Percentiles rank a stretch among this genome's conserved stretches.
phyloP scores from a whole-genome alignment of 2,888 invertebrate genomes.

The Unio delphinus region DNA sequence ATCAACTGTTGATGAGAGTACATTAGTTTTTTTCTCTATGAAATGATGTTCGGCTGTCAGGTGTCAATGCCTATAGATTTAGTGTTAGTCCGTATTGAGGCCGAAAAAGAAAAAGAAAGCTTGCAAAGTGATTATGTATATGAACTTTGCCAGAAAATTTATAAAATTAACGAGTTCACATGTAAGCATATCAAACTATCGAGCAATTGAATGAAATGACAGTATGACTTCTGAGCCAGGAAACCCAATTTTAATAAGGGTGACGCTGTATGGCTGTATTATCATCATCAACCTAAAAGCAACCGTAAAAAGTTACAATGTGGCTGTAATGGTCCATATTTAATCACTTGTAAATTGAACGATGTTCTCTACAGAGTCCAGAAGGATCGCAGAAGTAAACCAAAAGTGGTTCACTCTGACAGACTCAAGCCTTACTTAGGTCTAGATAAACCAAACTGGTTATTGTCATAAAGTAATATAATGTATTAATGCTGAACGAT shows the following conservation, averaged over 20 bases:
- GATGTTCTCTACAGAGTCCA: conserved; percentile 13
- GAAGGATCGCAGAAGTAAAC: background rate
- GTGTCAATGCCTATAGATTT: conserved; percentile 20
- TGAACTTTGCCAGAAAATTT: conserved; percentile 75
- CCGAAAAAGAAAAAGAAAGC: background rate
- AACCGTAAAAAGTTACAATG: conserved; percentile 7
- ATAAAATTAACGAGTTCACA: conserved; percentile 79
- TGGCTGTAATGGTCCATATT: conserved; percentile 25
- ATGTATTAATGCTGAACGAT: too few species aligned
- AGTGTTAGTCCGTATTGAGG: conserved; percentile 10
- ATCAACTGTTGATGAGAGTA: conserved; percentile 18
- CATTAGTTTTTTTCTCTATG: conserved; percentile 12
- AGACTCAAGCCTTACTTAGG: too few species aligned
- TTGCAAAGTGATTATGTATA: conserved; percentile 22
- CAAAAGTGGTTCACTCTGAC: too few species aligned
- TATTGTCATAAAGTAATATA: too few species aligned
- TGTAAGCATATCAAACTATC: conserved; percentile 22
- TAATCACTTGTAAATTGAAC: conserved; percentile 7
- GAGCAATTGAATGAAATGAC: conserved; percentile 12
- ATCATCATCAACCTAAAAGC: conserved; percentile 13
- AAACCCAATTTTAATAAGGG: conserved; percentile 6
- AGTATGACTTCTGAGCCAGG: conserved; percentile 14
- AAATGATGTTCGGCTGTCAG: conserved; percentile 16
- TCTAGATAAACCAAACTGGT: too few species aligned
- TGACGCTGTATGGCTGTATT: conserved; percentile 22